Evolutionary conservation across 2,113 vertebrate genomes (phyloP), one percentile per base, ranked within the genome.

Genomic region (Chrysemys picta): DNA sequence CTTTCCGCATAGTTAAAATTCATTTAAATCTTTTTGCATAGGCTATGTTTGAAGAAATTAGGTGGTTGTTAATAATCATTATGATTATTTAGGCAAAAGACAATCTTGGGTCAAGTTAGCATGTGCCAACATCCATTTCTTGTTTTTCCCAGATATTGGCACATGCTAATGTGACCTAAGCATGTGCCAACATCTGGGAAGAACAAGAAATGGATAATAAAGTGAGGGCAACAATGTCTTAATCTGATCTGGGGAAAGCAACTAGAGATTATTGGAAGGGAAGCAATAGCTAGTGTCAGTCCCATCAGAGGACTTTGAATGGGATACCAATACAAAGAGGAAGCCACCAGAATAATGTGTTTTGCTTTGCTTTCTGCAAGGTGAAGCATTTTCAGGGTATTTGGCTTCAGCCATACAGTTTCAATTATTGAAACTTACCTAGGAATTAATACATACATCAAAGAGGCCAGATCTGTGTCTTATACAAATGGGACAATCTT

Each of bases 141-240:
- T 95, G 95, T 94, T 96, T 85, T 95, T 79, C 53, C 80, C 89
- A 95, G 95, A 80, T 88, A 96, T 96, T 95, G 95, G 96, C 90
- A 92, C 85, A 82, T 81, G 57, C 19, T 53, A 53, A 53, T 21
- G 6, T 21, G 52, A 53, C 52, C 52, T 17, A 53, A 53, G 52
- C 57, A 81, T 82, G 87, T 92, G 90, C 96, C 96, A 95, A 96
- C 95, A 86, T 78, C 95, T 95, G 91, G 80, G 54, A 79, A 95
- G 87, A 95, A 94, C 95, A 95, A 95, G 90, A 25, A 86, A 84
- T 93, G 42, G 65, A 89, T 95, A 92, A 82, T 85, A 57, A 95
- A 93, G 81, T 72, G 88, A 57, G 12, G 50, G 50, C 79, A 84
- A 93, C 81, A 96, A 88, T 88, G 83, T 88, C 92, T 95, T 62